Evolutionary conservation across 1,140 invertebrate species (phyloP), one percentile per base, ranked within the genome.

Genomic region (Aphis gossypii): DNA sequence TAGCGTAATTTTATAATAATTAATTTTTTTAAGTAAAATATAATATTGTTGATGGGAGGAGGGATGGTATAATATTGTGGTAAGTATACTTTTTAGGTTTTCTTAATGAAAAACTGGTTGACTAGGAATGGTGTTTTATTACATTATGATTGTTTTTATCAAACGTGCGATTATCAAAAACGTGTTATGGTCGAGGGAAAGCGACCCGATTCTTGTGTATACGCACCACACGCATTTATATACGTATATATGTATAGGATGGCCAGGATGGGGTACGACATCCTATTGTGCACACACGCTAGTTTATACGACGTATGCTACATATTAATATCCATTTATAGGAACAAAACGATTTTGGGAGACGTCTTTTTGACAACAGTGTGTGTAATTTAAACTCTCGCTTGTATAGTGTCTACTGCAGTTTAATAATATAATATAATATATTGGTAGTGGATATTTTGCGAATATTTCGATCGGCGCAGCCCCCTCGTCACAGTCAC

Each of bases 171-270:
- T n/a, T 76, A 35, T 76, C 56, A 76, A 76, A 76, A 76, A 76
- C 30, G 4, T 76, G 60, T 76, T 76, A 76, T 76, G n/a, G 60
- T 76, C n/a, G 60, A 76, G 60, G 60, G 60, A 76, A 76, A 76
- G 60, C 60, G 60, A 76, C 60, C 60, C 60, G 60, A 76, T 76
- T 76, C 60, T 76, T 76, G 60, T 76, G 30, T 76, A n/a, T 76
- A 68, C 60, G 60, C 60, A 35, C 30, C 14, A 18, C 5, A 76
- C 60, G 60, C 60, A 4, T 60, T 25, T 76, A 14, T 35, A n/a
- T 76, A n/a, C 25, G 2, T 18, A 41, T 41, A 41, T 30, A 35
- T 35, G 35, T 35, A 60, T 60, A 9, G 2, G 38, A 41, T 41
- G 38, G 38, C 38, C 38, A 41, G 38, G 60, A 76, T 6, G 60